Evolutionary conservation across 2,797 vertebrate genomes (phyloP), one percentile per base, ranked within the genome.

Genomic region (Ambastaia sidthimunki): DNA sequence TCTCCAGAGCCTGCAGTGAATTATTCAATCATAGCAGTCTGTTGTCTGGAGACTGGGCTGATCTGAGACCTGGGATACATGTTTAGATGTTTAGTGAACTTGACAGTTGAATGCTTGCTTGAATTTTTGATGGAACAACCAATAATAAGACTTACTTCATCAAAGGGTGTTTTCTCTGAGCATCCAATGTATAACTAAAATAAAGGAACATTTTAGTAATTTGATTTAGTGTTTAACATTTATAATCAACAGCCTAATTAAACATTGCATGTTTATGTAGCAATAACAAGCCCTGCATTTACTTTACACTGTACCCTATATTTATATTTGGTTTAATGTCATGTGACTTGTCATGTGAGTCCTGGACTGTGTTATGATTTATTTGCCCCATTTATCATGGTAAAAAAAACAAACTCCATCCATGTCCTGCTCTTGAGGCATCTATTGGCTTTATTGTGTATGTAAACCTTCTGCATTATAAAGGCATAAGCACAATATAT

Each of bases 21-120:
- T 76, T 80, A 82, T 80, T 82, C 44, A 82, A 80, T 77, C 67
- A 54, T 52, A 52, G 23, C 44, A 10, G 57, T 71, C 59, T 80
- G 47, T 52, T 80, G 74, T 54, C 47, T 57, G 34, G 60, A 74
- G 72, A 66, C 77, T 15, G 6, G 15, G 69, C 41, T 60, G 57
- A 74, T 77, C 21, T 76, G 63, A 44, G 63, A 41, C 41, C 37
- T 70, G 15, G 16, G 72, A 65, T 76, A 48, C 7, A 44, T 12
- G 21, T 31, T 70, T 80, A 18, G 62, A 69, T 34, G 34, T 55
- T 48, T 63, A 63, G 3, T 21, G 28, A 19, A 57, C 44, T 28
- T 3, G 23, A 75, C 59, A 67, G 41, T 15, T 60, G 66, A 73
- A 66, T 67, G 31, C 15, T 44, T 44, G 41, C 41, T 10, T 44